Conservation (phyloP, 1,140 invertebrate genomes). For the Carposina sasakii region DNA sequence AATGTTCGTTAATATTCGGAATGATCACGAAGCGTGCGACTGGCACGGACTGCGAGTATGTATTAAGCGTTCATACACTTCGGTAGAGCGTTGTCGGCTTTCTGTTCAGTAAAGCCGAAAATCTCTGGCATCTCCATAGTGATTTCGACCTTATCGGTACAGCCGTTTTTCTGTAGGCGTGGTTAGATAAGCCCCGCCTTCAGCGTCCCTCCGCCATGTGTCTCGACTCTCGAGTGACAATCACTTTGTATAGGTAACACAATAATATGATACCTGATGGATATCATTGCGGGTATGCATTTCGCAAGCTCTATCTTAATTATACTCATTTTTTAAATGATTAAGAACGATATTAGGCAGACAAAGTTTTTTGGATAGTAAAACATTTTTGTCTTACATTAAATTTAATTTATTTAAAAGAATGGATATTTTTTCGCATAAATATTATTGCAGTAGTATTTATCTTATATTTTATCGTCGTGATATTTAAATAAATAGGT, state of each 20-base stretch:
- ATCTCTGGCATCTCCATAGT: slow-evolving; percentile 45
- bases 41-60: slow-evolving; percentile 49
- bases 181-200: slow-evolving; percentile 45
- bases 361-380: no score
- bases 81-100: slow-evolving; percentile 27
- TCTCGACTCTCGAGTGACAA: slow-evolving; percentile 56
- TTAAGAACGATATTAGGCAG: no score
- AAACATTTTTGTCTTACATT: no score
- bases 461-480: no score
- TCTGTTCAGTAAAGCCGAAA: slow-evolving; percentile 51
- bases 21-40: slow-evolving; percentile 47
- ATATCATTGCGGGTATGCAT: slow-evolving; percentile 68
- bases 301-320: slow-evolving; percentile 53
- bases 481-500: no score
- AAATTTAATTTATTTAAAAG: no score
- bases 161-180: slow-evolving; percentile 41
- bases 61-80: slow-evolving; percentile 57
- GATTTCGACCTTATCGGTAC: slow-evolving; percentile 61
- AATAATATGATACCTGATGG: slow-evolving; percentile 71
- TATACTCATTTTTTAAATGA: no score
- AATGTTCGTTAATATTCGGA: slow-evolving; percentile 33
- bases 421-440: no score
- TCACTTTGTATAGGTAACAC: slow-evolving; percentile 72
- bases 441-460: no score
- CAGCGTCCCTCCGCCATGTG: slow-evolving; percentile 47